Evolutionary conservation across 2,888 invertebrate genomes (phyloP), one percentile per base, ranked within the genome.

Genomic region (Hirtodrosophila duncani): DNA sequence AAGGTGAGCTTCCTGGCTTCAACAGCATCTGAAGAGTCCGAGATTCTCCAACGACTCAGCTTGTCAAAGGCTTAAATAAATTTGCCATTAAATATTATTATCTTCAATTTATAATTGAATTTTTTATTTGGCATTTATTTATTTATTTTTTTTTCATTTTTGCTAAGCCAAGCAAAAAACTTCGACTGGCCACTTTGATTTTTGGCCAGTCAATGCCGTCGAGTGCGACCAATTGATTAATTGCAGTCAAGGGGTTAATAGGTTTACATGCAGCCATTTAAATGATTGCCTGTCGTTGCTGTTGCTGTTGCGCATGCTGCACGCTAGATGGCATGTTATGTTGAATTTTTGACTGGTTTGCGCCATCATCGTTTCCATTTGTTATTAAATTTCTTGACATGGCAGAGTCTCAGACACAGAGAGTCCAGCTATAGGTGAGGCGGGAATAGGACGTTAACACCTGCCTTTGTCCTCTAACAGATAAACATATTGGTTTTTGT

Each of bases 241-340:
- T 72, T 56, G 59, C 38, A 56, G 77, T 59, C 70, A 63, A 57
- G 55, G 58, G 74, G 74, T 67, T 75, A 75, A 75, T 66, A 67
- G 65, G 62, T 67, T 74, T 74, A 75, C 63, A 65, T 51, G 48
- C 29, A 45, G 45, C 41, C 34, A 39, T 29, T 48, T 33, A 4
- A 36, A 41, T 13, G 27, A 42, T 6, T 45, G 42, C 10, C n/a
- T 29, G 34, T 3, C 43, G 52, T 18, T 14, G 36, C 16, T 37
- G 17, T 23, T 26, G 48, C 10, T 43, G 53, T 29, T 57, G 44
- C 30, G 21, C 10, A 29, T 43, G 52, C 45, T 53, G 61, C 78
- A 78, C 74, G 70, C 67, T 65, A 70, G 72, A 30, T 75, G 68
- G 66, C 71, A 66, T 72, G 72, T 50, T 49, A 30, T 30, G 41